phyloP scores from a whole-genome alignment of 2,113 vertebrate species.

The Morone chrysops region DNA sequence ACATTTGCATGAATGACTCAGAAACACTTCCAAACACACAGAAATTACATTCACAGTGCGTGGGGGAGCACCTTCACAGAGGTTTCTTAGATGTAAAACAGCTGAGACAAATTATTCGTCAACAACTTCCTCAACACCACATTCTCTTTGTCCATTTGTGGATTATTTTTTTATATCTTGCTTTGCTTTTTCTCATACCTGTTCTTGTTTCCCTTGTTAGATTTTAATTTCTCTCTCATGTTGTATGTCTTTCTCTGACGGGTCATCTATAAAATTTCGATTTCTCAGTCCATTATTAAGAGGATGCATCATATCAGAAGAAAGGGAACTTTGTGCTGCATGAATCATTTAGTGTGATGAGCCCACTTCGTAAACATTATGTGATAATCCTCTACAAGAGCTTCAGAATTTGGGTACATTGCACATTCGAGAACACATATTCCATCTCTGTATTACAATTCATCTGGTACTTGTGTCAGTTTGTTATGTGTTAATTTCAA shows the following conservation, averaged over 20 bases:
- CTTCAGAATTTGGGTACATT: neutral
- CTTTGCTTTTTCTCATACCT: neutral
- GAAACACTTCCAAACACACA: neutral
- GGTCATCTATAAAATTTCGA: neutral
- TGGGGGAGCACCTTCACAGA: neutral
- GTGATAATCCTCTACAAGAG: neutral
- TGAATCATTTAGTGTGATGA: neutral
- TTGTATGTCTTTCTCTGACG: neutral
- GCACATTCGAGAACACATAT: neutral
- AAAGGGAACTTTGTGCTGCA: neutral
- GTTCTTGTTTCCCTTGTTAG: neutral
- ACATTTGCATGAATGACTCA: conserved; percentile 39
- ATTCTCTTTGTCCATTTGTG: conserved; percentile 13
- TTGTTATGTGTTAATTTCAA: neutral
- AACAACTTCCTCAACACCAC: neutral
- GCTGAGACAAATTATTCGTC: conserved; percentile 7
- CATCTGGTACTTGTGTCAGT: neutral
- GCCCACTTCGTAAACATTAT: neutral
- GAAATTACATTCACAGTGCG: neutral
- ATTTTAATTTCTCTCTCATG: neutral
- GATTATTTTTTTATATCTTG: conserved; percentile 8
- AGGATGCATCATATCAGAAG: neutral
- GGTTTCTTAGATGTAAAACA: neutral
- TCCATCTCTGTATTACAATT: neutral
- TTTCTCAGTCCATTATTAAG: neutral